A percentile compares a stretch with the other conserved stretches of the same genome.
phyloP scores from a whole-genome alignment of 1,140 invertebrate genomes.

The Procambarus clarkii region DNA sequence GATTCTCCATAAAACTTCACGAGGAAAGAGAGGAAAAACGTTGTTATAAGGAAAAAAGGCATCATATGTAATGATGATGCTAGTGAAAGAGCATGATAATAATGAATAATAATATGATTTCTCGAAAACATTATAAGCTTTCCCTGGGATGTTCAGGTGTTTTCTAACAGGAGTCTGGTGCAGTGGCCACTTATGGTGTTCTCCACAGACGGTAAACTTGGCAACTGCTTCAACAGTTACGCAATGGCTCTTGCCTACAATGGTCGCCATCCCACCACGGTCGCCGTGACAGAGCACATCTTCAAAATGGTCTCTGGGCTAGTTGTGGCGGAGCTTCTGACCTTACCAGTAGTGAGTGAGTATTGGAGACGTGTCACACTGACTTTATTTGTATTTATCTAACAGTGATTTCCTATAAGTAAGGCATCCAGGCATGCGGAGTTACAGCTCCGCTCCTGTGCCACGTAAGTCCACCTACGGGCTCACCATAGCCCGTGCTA shows the following conservation, averaged over 20 bases:
- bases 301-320: background rate
- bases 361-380: background rate
- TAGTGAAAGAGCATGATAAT: no score
- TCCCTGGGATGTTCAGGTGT: background rate
- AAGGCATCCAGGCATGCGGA: no score
- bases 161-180: background rate
- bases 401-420: no score
- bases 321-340: background rate
- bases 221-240: slow-evolving; percentile 42
- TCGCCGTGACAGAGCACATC: slow-evolving; percentile 6
- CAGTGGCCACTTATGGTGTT: slow-evolving; percentile 47
- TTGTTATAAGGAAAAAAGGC: no score
- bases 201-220: slow-evolving; percentile 24
- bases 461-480: no score
- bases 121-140: background rate
- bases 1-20: no score
- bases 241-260: slow-evolving; percentile 34
- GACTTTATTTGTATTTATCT: no score
- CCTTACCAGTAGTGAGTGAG: slow-evolving; percentile 40
- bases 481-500: no score
- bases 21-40: no score
- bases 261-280: slow-evolving; percentile 13
- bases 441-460: no score
- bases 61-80: no score
- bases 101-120: no score